Base-by-base conservation (phyloP, 2,888 invertebrate species). In the Standfussiana lucernea region DNA sequence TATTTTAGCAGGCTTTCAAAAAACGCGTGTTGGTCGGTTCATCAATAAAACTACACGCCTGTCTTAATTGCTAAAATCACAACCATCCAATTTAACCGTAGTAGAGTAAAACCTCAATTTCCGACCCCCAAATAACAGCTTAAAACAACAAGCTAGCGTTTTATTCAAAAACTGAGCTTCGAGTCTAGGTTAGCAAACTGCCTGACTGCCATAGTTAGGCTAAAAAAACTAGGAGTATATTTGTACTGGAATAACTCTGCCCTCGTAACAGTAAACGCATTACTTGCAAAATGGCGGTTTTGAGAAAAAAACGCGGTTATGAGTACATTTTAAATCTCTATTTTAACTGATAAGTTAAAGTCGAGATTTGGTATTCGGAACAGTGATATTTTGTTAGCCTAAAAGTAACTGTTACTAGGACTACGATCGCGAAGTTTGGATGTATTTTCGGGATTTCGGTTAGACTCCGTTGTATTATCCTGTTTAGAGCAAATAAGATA, bases 331-430 rank as follows among this genome's bases (percentile, higher is more conserved):
- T n/a, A n/a, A n/a, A n/a, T n/a, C n/a, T n/a, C n/a, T n/a, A n/a
- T n/a, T n/a, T n/a, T n/a, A n/a, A n/a, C n/a, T n/a, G n/a, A n/a
- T n/a, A n/a, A n/a, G n/a, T n/a, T n/a, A n/a, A n/a, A n/a, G n/a
- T n/a, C n/a, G n/a, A n/a, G n/a, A n/a, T n/a, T n/a, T n/a, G n/a
- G 70, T 72, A 37, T 83, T 77, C 59, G 79, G 67, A 71, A 78
- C 79, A 28, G 71, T 78, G 47, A 56, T 83, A 71, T 71, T 77
- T 47, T 35, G 35, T 61, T n/a, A n/a, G n/a, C n/a, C n/a, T n/a
- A 32, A 69, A 70, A 40, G 10, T 13, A 69, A 47, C 28, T 45
- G 45, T 24, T 67, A 56, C 32, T 10, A 8, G 1, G 28, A 7
- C 24, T n/a, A 79, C 37, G 13, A 50, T 24, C 24, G 45, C 32